Percentiles rank a stretch among this genome's conserved stretches.
Conservation (phyloP, 2,888 invertebrate species). For the Hedya salicella region DNA sequence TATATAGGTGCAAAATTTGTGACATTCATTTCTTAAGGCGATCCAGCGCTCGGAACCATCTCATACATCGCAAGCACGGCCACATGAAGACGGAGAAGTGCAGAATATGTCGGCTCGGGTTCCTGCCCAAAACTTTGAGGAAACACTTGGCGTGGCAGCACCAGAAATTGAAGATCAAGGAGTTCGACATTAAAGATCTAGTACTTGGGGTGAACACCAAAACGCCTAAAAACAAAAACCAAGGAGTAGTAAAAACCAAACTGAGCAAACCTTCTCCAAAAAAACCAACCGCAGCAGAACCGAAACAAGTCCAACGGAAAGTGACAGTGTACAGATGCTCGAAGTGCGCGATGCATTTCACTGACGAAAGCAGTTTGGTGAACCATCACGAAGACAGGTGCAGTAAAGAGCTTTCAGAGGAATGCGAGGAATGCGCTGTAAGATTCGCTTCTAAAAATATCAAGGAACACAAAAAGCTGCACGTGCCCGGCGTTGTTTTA, state of each 20-base stretch:
- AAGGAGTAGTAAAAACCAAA: no score
- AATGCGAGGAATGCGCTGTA: slow-evolving; percentile 19
- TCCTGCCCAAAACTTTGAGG: slow-evolving; percentile 1
- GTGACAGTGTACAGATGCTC: slow-evolving; percentile 20
- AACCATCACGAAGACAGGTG: slow-evolving; percentile 28
- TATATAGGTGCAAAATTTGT: slow-evolving; percentile 31
- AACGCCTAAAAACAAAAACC: neutral
- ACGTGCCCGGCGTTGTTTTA: neutral
- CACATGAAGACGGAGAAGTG: neutral
- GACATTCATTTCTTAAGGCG: slow-evolving; percentile 18
- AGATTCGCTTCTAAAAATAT: slow-evolving; percentile 30
- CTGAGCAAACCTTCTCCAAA: no score
- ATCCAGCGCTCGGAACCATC: neutral
- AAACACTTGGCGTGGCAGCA: slow-evolving; percentile 28
- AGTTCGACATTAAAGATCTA: slow-evolving; percentile 11
- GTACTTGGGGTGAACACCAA: neutral
- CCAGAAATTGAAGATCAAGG: slow-evolving; percentile 7
- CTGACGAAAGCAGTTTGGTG: neutral
- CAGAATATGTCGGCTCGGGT: slow-evolving; percentile 15
- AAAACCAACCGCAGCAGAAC: neutral
- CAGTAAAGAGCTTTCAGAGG: slow-evolving; percentile 27
- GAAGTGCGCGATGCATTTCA: slow-evolving; percentile 32
- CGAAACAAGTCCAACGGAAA: neutral
- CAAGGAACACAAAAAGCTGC: slow-evolving; percentile 25
- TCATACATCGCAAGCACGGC: neutral